A percentile compares a stretch with the other conserved stretches of the same genome.
phyloP scores from a whole-genome alignment of 2,113 vertebrate species.

The Antechinus stuartii region DNA sequence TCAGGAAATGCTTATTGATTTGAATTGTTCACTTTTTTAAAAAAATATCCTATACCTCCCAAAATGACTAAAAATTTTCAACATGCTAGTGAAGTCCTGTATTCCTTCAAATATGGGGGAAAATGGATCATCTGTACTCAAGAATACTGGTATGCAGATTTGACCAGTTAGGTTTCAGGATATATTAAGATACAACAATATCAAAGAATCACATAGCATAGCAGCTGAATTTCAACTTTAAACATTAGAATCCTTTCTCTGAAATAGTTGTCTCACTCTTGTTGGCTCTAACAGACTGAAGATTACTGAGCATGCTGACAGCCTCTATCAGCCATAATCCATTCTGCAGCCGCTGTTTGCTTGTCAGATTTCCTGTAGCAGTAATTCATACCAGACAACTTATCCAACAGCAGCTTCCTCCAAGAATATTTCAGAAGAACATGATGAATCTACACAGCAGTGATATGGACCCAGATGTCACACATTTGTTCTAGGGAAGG shows the following conservation, averaged over 20 bases:
- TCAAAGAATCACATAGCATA: no score
- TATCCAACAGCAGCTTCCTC: conserved; percentile 39
- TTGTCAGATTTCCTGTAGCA: conserved; percentile 69
- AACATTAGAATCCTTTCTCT: neutral
- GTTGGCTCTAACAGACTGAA: conserved; percentile 38
- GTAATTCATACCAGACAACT: conserved; percentile 63
- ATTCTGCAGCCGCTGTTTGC: conserved; percentile 46
- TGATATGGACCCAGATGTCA: conserved; percentile 46
- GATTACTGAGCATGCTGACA: conserved; percentile 48
- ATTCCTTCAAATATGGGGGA: neutral
- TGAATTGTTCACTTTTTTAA: no score
- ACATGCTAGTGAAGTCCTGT: neutral
- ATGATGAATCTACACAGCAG: conserved; percentile 58
- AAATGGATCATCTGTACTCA: neutral
- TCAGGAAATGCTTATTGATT: no score
- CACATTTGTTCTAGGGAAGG: conserved; percentile 9
- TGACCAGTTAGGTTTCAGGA: neutral
- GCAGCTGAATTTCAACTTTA: neutral
- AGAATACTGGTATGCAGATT: neutral
- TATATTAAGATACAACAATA: neutral
- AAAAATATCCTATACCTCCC: neutral
- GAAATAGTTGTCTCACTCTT: neutral
- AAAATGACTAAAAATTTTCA: neutral
- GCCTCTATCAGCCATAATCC: conserved; percentile 46
- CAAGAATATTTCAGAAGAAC: conserved; percentile 21